A percentile compares a stretch with the other conserved stretches of the same genome.
phyloP scores from a whole-genome alignment of 2,113 vertebrate species.

The Anser brachyrhynchus region DNA sequence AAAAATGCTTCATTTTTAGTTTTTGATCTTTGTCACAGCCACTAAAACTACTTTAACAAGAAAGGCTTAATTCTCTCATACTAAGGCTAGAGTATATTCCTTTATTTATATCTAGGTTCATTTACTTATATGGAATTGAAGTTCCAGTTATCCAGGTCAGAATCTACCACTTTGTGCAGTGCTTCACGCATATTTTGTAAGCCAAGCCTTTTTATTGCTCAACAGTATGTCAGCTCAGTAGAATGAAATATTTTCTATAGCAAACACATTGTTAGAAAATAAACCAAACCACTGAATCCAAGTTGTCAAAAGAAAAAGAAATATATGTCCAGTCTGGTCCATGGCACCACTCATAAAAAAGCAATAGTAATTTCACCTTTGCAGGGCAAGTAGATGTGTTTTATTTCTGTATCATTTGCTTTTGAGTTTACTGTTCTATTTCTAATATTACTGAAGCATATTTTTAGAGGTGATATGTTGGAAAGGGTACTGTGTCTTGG shows the following conservation, averaged over 20 bases:
- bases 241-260: not conserved
- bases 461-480: not conserved
- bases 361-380: not conserved
- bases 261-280: not conserved
- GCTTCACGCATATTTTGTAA: not conserved
- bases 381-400: not conserved
- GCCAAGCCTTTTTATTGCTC: not conserved
- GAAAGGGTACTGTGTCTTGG: not conserved
- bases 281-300: not conserved
- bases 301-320: not conserved
- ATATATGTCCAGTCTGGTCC: not conserved
- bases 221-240: not conserved
- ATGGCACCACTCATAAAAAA: not conserved
- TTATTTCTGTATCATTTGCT: not conserved
- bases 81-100: not conserved
- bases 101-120: not conserved
- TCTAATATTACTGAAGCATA: not conserved
- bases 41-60: not conserved
- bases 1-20: not conserved
- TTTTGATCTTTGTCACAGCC: not conserved
- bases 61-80: not conserved
- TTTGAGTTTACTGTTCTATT: not conserved
- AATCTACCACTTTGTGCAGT: not conserved
- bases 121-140: not conserved
- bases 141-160: not conserved